Evolutionary conservation across 2,113 vertebrate species (phyloP), one percentile per base, ranked within the genome.

Genomic region (Scolopax mira): DNA sequence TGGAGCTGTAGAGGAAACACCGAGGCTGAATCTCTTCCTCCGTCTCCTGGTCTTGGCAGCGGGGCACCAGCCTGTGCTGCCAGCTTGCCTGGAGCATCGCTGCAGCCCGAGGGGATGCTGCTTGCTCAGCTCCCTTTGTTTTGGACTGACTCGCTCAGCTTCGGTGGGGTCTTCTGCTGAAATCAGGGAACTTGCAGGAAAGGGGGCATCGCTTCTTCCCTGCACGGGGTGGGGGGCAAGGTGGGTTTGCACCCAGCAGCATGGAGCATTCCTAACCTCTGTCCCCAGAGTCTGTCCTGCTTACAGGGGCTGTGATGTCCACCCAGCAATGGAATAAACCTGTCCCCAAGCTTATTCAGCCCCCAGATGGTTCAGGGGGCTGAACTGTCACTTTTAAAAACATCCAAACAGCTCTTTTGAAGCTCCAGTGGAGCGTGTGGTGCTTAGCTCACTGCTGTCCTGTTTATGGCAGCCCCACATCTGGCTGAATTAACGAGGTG

Each of bases 221-320:
- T 0, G 7, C 4, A 4, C 3, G 3, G 4, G 9, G n/a, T n/a
- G n/a, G 14, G 19, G 42, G 52, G 21, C 30, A 33, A 16, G 42
- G 55, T 57, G 3, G 3, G 21, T 17, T 35, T 19, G 7, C 24
- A 33, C 18, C 37, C 30, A n/a, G 51, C 33, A 42, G 46, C 7
- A 1, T 21, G 41, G 30, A 8, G 12, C 11, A 4, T 18, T 79
- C 16, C 54, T 25, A 13, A 25, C 23, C 13, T 3, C 55, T 35
- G 27, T 57, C 6, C 13, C 46, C 25, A 0, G 3, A 39, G 39
- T 15, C 51, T 1, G 1, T 66, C 48, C 23, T 13, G 2, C 51
- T 58, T 7, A 14, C 8, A 10, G 28, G 52, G 48, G 52, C 66
- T 75, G 51, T 4, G 17, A 3, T 72, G 6, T 8, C 42, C 11